phyloP scores from a whole-genome alignment of 2,888 invertebrate species.

The Drosophila peninsularis region DNA sequence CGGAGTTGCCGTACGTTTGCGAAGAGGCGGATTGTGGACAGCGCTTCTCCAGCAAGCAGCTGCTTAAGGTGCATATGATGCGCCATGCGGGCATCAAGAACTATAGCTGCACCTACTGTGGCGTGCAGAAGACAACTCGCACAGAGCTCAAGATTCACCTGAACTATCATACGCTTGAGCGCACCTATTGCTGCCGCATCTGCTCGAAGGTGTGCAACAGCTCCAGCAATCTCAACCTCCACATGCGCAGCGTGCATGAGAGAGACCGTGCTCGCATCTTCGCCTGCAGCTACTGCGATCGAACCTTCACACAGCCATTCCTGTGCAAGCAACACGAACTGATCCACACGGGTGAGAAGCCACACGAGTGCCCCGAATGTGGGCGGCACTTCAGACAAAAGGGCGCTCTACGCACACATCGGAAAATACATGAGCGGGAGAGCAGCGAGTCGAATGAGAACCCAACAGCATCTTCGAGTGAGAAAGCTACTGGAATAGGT shows the following conservation, averaged over 20 bases:
- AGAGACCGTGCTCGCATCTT: constrained; percentile 74
- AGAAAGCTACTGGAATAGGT: not conserved
- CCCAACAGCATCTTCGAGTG: not conserved
- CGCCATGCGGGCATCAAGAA: constrained; percentile 83
- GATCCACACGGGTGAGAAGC: constrained; percentile 83
- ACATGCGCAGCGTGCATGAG: constrained; percentile 80
- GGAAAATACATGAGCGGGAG: constrained; percentile 71
- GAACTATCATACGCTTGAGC: constrained; percentile 82
- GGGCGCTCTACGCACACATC: constrained; percentile 78
- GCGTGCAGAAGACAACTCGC: constrained; percentile 81
- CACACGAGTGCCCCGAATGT: constrained; percentile 76
- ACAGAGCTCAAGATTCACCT: constrained; percentile 81
- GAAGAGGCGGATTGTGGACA: constrained; percentile 64
- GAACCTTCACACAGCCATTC: constrained; percentile 76
- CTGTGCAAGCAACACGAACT: constrained; percentile 82
- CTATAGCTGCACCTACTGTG: constrained; percentile 81
- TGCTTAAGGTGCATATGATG: constrained; percentile 80
- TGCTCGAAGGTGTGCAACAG: constrained; percentile 81
- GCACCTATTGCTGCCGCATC: constrained; percentile 76
- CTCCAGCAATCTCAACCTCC: constrained; percentile 78
- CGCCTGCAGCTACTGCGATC: constrained; percentile 77
- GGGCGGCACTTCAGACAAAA: constrained; percentile 79
- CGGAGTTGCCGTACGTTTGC: constrained; percentile 75
- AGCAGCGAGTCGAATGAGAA: constrained; percentile 6
- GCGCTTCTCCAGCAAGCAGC: constrained; percentile 75